A percentile compares a stretch with the other conserved stretches of the same genome.
Conservation (phyloP, 2,797 vertebrate species). For the Sebastolobus altivelis region DNA sequence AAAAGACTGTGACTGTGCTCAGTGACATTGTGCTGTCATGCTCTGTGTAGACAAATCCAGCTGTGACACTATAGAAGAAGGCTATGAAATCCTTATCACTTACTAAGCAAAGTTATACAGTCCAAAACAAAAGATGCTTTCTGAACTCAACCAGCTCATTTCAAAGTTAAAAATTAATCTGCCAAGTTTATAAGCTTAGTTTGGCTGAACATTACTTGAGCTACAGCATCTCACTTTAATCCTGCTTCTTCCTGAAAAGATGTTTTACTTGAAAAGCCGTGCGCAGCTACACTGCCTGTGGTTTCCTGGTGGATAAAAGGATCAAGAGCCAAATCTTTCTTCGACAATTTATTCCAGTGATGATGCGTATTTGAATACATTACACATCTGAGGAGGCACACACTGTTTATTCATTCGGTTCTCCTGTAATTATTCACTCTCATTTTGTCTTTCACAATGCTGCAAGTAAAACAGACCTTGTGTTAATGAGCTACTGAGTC, state of each 20-base stretch:
- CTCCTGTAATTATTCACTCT: slow-evolving; percentile 45
- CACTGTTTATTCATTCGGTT: slow-evolving; percentile 13
- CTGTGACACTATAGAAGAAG: neutral
- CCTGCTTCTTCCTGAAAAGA: neutral
- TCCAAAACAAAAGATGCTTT: slow-evolving; percentile 6
- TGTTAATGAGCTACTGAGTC: slow-evolving; percentile 31
- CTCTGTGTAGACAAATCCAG: neutral
- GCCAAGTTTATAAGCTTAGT: neutral
- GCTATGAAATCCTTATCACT: neutral
- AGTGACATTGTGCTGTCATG: neutral
- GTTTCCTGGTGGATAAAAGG: slow-evolving; percentile 11
- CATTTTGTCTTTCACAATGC: slow-evolving; percentile 28
- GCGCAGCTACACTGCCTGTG: neutral
- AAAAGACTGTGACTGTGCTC: neutral
- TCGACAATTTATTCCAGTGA: neutral
- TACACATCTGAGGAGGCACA: neutral
- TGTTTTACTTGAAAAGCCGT: neutral
- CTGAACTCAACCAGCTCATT: neutral
- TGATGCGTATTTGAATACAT: slow-evolving; percentile 18
- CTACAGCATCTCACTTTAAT: neutral
- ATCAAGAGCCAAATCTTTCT: slow-evolving; percentile 11
- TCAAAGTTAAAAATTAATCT: slow-evolving; percentile 27
- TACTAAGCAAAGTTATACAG: slow-evolving; percentile 3
- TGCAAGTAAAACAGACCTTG: slow-evolving; percentile 10
- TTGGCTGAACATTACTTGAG: slow-evolving; percentile 22